These are phyloP conservation scores for Drosophila stalkeri DNA, from an alignment of 2,888 invertebrate species.

Conservation along the genomic window DNA sequence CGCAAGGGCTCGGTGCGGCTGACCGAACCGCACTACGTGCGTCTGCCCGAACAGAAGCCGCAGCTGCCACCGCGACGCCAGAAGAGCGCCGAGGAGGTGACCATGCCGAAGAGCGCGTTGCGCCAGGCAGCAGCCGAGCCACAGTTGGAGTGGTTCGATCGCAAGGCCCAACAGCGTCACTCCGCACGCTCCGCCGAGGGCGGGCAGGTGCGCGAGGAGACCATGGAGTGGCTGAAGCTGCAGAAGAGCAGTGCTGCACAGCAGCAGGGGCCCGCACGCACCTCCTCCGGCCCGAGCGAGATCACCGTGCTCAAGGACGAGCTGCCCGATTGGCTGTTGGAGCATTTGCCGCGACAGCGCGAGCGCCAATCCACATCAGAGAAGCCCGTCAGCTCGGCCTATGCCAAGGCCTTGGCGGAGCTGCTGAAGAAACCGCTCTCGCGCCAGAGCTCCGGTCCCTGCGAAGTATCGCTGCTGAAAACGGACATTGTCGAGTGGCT, in stretches of 20 bases:
- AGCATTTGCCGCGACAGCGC: constrained; percentile 83
- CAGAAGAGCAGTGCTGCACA: constrained; percentile 58
- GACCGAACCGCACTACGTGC: constrained; percentile 66
- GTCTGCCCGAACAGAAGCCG: constrained; percentile 65
- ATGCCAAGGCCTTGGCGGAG: constrained; percentile 83
- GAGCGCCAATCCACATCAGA: constrained; percentile 76
- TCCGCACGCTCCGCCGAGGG: constrained; percentile 85
- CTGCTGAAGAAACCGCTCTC: constrained; percentile 84
- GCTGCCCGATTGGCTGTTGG: constrained; percentile 84
- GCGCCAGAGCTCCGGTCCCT: constrained; percentile 84
- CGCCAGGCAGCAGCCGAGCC: constrained; percentile 70
- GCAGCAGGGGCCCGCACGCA: constrained; percentile 79
- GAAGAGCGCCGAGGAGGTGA: constrained; percentile 71
- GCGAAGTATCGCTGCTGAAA: constrained; percentile 84
- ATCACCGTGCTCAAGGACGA: constrained; percentile 84
- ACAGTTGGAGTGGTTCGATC: constrained; percentile 84
- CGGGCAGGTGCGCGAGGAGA: constrained; percentile 84
- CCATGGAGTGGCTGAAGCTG: constrained; percentile 83
- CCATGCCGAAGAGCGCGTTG: constrained; percentile 73
- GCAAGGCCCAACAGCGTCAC: constrained; percentile 84
- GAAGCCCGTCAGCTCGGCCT: constrained; percentile 77
- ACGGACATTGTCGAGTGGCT: constrained; percentile 85
- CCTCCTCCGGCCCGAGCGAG: constrained; percentile 85
- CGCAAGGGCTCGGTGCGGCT: constrained; percentile 81
- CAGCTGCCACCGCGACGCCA: constrained; percentile 66